phyloP scores from a whole-genome alignment of 1,140 invertebrate genomes.

The Drosophila bifasciata region DNA sequence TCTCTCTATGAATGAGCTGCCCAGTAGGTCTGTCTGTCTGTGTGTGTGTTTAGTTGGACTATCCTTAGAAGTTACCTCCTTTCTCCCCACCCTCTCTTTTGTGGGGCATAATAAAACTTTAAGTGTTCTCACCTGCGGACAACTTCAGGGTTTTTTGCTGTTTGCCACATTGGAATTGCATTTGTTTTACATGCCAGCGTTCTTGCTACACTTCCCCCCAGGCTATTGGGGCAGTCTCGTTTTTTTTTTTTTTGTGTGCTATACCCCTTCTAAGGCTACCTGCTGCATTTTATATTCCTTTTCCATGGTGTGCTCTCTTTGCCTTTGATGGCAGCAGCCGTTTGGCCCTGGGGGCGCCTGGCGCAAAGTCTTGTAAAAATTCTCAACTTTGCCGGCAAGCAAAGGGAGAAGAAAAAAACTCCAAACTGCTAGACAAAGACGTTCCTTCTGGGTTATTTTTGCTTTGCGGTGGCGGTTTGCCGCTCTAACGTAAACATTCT shows the following conservation, averaged over 20 bases:
- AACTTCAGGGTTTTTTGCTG: conserved; percentile 42
- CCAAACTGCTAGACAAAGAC: conserved; percentile 38
- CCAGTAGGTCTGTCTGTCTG: conserved; percentile 24
- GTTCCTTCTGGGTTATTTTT: conserved; percentile 24
- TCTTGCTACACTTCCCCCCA: conserved; percentile 35
- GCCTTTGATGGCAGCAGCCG: conserved; percentile 44
- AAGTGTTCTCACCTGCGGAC: conserved; percentile 69
- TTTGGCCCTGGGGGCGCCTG: conserved; percentile 39
- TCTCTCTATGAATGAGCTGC: conserved; percentile 66
- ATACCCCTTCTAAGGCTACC: no score
- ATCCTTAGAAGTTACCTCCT: conserved; percentile 18
- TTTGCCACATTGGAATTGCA: conserved; percentile 56
- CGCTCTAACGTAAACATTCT: conserved; percentile 1
- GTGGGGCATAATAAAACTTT: conserved; percentile 71
- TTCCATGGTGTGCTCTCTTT: conserved; percentile 19
- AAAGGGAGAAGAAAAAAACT: conserved; percentile 22
- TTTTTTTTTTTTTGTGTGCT: no score
- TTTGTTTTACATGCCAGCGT: conserved; percentile 59
- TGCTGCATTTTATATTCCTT: background rate
- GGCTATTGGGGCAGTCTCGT: conserved; percentile 56
- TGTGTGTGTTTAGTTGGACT: conserved; percentile 40
- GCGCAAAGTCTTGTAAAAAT: conserved; percentile 67
- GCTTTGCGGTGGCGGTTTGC: conserved; percentile 21
- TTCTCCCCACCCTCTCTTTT: conserved; percentile 9
- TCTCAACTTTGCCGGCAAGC: conserved; percentile 44